Evolutionary conservation across 1,140 invertebrate genomes (phyloP), one percentile per base, ranked within the genome.

Genomic region (Chlorops oryzae): DNA sequence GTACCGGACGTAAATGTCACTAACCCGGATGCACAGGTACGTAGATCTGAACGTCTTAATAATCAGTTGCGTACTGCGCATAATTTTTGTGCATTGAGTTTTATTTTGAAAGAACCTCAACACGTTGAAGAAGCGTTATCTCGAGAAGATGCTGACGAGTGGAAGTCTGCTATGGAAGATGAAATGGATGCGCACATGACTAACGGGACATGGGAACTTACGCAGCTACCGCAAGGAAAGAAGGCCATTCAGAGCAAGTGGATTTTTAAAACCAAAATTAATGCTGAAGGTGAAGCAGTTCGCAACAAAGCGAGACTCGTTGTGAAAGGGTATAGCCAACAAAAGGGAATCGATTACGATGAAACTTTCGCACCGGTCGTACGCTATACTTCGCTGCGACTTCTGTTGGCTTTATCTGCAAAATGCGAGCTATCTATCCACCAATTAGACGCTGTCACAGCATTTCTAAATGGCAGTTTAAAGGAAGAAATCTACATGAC

Each of bases 401-500:
- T 39, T 27, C 2, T 46, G n/a, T 20, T 46, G n/a, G 44, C 44
- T 5, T 18, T 46, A 3, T 3, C 44, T 15, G 44, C 20, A 28
- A 32, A 65, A 59, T 59, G 54, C 54, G 54, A 67, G 43, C 54
- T 71, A n/a, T 37, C 46, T 39, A 55, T 63, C 15, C 40, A 53
- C 28, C 65, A 73, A 25, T 51, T 73, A 32, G 65, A 76, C 55
- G 58, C 73, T 4, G 56, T 52, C 51, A 70, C 63, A 3, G 68
- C 72, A 3, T 76, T 75, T 41, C 49, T 76, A 24, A 65, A 75
- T 58, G 69, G 68, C 22, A 42, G 59, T 2, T 52, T 75, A 32
- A 54, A 75, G 5, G 64, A 76, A 55, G 59, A 63, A 44, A 59
- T 75, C 12, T 74, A 64, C 47, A 75, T 75, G 63, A 35, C 64